These are phyloP conservation scores for Polydrusus cervinus DNA, from an alignment of 2,888 invertebrate genomes.

Conservation along the genomic window DNA sequence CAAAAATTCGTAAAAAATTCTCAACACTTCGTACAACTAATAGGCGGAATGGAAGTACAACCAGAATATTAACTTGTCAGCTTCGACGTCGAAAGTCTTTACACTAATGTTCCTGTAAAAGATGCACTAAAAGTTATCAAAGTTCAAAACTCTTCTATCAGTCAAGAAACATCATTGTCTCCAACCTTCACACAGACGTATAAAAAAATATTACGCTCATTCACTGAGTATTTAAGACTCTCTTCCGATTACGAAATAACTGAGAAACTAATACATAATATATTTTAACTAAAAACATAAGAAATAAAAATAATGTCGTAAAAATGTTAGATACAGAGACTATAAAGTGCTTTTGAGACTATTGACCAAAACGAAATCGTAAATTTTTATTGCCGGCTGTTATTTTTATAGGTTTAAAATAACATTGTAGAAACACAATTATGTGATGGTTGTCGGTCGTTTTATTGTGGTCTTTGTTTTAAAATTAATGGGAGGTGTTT, in stretches of 20 bases:
- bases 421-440: slow-evolving; percentile 14
- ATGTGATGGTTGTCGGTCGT: not conserved
- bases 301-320: not conserved
- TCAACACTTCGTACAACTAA: too few species aligned
- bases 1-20: too few species aligned
- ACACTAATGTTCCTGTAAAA: too few species aligned
- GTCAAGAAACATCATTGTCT: too few species aligned
- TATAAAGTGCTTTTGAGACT: slow-evolving; percentile 12
- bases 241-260: not conserved
- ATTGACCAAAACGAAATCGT: slow-evolving; percentile 9
- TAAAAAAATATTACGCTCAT: too few species aligned
- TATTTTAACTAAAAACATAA: not conserved
- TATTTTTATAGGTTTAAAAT: slow-evolving; percentile 11
- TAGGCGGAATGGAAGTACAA: too few species aligned
- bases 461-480: not conserved
- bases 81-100: too few species aligned
- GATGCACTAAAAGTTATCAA: too few species aligned
- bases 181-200: too few species aligned
- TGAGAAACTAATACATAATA: not conserved
- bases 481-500: not conserved
- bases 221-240: too few species aligned
- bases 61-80: too few species aligned
- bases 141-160: too few species aligned
- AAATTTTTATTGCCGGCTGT: not conserved
- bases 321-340: slow-evolving; percentile 4